These are phyloP conservation scores for Ursus arctos DNA, from an alignment of 2,113 vertebrate species.

Conservation along the genomic window DNA sequence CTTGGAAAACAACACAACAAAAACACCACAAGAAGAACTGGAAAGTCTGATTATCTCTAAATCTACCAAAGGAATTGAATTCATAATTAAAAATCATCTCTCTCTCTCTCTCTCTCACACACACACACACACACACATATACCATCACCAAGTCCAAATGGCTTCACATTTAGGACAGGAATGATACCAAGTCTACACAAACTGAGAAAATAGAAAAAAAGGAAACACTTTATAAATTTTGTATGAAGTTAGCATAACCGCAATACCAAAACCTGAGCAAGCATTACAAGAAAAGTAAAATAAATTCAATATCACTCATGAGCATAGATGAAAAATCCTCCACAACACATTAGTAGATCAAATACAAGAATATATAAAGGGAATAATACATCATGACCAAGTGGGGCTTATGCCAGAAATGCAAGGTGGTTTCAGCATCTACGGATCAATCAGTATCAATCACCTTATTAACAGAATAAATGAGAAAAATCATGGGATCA, in stretches of 20 bases:
- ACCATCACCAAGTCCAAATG: conserved; percentile 6
- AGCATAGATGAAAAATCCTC: not conserved
- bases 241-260: not conserved
- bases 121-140: not conserved
- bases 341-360: not conserved
- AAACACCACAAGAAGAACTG: conserved; percentile 19
- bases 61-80: conserved; percentile 25
- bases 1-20: not conserved
- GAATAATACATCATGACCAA: not conserved
- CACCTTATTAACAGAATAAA: not conserved
- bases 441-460: not conserved
- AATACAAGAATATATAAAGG: not conserved
- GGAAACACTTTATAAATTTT: not conserved
- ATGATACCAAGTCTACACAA: not conserved
- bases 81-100: conserved; percentile 34
- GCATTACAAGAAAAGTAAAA: not conserved
- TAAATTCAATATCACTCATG: not conserved
- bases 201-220: not conserved
- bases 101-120: not conserved
- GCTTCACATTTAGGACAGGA: conserved; percentile 37
- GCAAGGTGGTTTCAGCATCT: not conserved
- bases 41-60: not conserved
- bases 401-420: not conserved
- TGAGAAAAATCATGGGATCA: not conserved
- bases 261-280: not conserved